Evolutionary conservation across 2,888 invertebrate genomes (phyloP), one percentile per base, ranked within the genome.

Genomic region (Nezara viridula): DNA sequence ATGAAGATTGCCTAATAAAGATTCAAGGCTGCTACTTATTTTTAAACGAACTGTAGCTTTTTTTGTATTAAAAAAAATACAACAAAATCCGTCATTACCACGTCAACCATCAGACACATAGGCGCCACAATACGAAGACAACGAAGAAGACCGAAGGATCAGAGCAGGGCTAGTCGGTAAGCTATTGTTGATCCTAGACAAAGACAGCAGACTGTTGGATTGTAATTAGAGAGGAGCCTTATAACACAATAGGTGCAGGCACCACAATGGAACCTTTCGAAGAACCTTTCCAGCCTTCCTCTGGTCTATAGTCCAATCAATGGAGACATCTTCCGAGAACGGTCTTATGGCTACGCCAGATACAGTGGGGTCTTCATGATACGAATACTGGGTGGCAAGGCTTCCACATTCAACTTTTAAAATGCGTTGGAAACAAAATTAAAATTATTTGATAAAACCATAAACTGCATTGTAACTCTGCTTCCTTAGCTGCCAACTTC

Each of bases 161-260:
- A 37, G 73, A 77, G 73, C 19, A 4, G 10, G 37, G 0, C 77
- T 40, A 77, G 77, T 7, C 24, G 40, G 77, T 40, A 37, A 44
- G 27, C 77, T 24, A 77, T 77, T 77, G 77, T 77, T 77, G 77
- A 9, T 24, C 16, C 21, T 77, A 77, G 77, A 77, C 77, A 77
- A 77, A 77, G 77, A 77, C 19, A 40, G 60, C 27, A 27, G 19
- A 16, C 60, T 60, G 60, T 14, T 16, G 6, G 77, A 44, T 44
- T 77, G 40, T 77, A 77, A 77, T 77, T 77, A 77, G 77, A 24
- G 40, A 40, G 40, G 77, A 40, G 77, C 77, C 77, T 40, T 21
- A 21, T 40, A 77, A 7, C 21, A 77, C 77, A 77, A 77, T 77
- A 37, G 40, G 21, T 40, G 37, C 77, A 77, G 77, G 40, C 40